Conservation (phyloP, 2,113 vertebrate genomes). For the Rhinogobius similis region DNA sequence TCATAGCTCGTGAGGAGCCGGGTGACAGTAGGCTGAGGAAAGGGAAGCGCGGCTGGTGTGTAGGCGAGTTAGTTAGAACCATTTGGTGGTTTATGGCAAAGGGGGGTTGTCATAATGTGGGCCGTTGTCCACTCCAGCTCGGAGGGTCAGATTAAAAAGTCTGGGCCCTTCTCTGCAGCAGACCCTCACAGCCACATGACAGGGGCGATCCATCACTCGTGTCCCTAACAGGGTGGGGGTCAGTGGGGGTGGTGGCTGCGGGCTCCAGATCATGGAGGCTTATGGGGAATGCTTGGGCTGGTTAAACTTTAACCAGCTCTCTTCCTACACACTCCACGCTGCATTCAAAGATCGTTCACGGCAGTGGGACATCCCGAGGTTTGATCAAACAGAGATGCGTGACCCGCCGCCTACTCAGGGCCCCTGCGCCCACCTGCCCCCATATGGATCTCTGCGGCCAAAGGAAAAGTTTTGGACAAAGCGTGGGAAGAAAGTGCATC, state of each 20-base stretch:
- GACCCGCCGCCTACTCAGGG: slow-evolving; percentile 70
- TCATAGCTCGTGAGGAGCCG: slow-evolving; percentile 28
- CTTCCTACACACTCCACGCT: slow-evolving; percentile 73
- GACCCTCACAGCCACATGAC: slow-evolving; percentile 71
- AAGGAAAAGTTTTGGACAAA: slow-evolving; percentile 35
- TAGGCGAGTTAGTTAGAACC: slow-evolving; percentile 54
- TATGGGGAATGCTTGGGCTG: slow-evolving; percentile 78
- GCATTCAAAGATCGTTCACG: slow-evolving; percentile 63
- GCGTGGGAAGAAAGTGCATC: slow-evolving; percentile 71
- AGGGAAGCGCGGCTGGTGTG: slow-evolving; percentile 29
- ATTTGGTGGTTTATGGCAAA: slow-evolving; percentile 48
- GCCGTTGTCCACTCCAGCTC: slow-evolving; percentile 72
- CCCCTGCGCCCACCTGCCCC: slow-evolving; percentile 78
- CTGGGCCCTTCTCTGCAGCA: slow-evolving; percentile 58
- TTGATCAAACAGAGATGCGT: slow-evolving; percentile 56
- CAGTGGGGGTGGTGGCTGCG: slow-evolving; percentile 58
- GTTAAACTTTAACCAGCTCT: slow-evolving; percentile 96
- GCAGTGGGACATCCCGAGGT: slow-evolving; percentile 69
- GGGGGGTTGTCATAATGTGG: slow-evolving; percentile 70
- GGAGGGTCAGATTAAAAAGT: slow-evolving; percentile 76
- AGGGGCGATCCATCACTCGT: slow-evolving; percentile 79
- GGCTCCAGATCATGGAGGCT: slow-evolving; percentile 53
- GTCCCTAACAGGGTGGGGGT: slow-evolving; percentile 80
- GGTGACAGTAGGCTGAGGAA: slow-evolving; percentile 39
- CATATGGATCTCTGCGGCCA: slow-evolving; percentile 24